Conservation (phyloP, 2,113 vertebrate species). For the Panthera tigris region DNA sequence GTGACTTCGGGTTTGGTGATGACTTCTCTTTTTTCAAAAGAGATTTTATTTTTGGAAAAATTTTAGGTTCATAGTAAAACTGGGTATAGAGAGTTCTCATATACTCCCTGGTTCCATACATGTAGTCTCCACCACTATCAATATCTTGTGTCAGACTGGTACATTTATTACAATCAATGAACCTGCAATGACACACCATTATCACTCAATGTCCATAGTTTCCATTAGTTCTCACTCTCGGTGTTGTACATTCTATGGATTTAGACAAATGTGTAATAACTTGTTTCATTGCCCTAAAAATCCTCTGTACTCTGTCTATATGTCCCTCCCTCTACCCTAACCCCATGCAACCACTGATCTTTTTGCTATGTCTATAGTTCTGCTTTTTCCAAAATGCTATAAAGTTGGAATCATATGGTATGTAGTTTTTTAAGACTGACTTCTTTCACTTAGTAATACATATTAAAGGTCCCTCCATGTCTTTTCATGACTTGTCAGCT, state of each 20-base stretch:
- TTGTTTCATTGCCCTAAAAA: background rate
- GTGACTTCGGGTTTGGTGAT: background rate
- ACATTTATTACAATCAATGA: background rate
- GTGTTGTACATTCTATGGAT: background rate
- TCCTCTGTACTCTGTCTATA: background rate
- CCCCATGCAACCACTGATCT: background rate
- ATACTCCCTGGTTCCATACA: background rate
- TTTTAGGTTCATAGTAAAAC: background rate
- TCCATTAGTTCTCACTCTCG: background rate
- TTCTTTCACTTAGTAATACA: background rate
- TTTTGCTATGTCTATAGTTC: background rate
- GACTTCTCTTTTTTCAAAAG: background rate
- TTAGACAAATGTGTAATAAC: background rate
- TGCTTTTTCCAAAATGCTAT: background rate
- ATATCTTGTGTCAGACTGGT: background rate
- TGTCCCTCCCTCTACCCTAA: background rate
- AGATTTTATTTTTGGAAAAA: background rate
- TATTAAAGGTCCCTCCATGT: background rate
- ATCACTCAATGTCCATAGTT: background rate
- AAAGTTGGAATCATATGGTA: background rate
- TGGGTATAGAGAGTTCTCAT: background rate
- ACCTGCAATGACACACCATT: background rate
- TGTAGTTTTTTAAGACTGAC: background rate
- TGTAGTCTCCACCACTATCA: background rate
- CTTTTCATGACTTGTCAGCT: background rate